Base-by-base conservation (phyloP, 2,113 vertebrate species). In the Ptilorrhoa leucosticta region DNA sequence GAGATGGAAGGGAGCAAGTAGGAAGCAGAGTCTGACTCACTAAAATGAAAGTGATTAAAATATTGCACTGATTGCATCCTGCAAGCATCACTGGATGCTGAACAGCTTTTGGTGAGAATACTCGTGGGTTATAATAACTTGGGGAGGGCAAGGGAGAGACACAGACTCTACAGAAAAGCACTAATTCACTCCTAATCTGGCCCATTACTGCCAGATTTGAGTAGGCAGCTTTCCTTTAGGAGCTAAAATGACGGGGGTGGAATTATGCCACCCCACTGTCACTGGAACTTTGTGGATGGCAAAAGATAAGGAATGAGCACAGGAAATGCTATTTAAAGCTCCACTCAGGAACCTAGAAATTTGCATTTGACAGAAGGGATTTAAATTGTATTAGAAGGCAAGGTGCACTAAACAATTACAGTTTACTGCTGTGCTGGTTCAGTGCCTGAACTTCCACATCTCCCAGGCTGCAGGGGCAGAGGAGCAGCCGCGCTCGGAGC, bases 281-380 rank as follows among this genome's bases (percentile, higher is more conserved):
- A 87, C 91, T 72, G 53, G 50, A 84, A 96, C 93, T 97, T 94
- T 95, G 94, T 96, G 94, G 96, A 97, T 95, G 64, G 91, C 75
- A 87, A 84, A 95, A 97, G 88, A 94, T 89, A 97, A 97, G 81
- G 90, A 94, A 90, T 3, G 85, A 90, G 92, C 87, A 85, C 21
- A 50, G 91, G 94, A 97, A 96, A 93, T 18, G 69, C 71, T 94
- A 86, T 93, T 97, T 86, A 92, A 92, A 94, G 85, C 84, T 94
- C 84, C 85, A 90, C 94, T 95, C 93, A 70, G 91, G 86, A 95
- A 93, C 53, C 56, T 50, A 87, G 66, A 94, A 94, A 97, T 97
- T 92, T 97, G 91, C 96, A 98, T 97, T 94, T 95, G 93, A 94
- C 51, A 96, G 94, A 97, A 96, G 66, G 94, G 94, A 97, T 97